Evolutionary conservation across 2,113 vertebrate genomes (phyloP), one percentile per base, ranked within the genome.

Genomic region (Monopterus albus): DNA sequence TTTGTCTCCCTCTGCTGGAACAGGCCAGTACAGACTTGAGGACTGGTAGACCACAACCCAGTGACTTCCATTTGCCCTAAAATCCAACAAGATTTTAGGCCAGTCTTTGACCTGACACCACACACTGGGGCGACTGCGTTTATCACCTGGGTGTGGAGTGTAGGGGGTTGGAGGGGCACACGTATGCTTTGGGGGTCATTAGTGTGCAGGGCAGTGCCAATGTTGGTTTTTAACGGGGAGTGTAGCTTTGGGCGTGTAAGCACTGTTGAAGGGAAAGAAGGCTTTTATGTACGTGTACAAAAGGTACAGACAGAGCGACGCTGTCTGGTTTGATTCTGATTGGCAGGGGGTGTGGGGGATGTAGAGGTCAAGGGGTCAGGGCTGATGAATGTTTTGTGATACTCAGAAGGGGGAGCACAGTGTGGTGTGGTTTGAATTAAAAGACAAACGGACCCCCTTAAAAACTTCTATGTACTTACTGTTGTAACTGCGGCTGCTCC

Each of bases 1-100:
- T 86, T 43, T 90, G 85, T 87, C 89, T 67, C 88, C 85, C 86
- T 85, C 88, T 90, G 72, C 60, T 88, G 86, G 86, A 70, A 0
- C 20, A 50, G 3, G 39, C 26, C 1, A 4, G 14, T 5, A 21
- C 13, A 50, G 13, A 2, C 15, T 11, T 12, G 10, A 6, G 1
- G 9, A 57, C 42, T 53, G 40, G 39, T 73, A 51, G 75, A 46
- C 70, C 39, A 26, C 33, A 14, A 69, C 58, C 59, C 38, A 28
- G 6, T 85, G 79, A 87, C 82, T 87, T 49, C 43, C 55, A 40
- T 72, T 81, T 86, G 61, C 72, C 75, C 76, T 47, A 46, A 63
- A 72, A 72, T 56, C 72, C 55, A 73, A 64, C 23, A 74, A 69
- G 73, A 71, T 79, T 82, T 84, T 77, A 63, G 74, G 57, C 40